A percentile compares a stretch with the other conserved stretches of the same genome.
Evolutionary conservation across 1,140 invertebrate species (phyloP).

Genomic region (Sitophilus oryzae): DNA sequence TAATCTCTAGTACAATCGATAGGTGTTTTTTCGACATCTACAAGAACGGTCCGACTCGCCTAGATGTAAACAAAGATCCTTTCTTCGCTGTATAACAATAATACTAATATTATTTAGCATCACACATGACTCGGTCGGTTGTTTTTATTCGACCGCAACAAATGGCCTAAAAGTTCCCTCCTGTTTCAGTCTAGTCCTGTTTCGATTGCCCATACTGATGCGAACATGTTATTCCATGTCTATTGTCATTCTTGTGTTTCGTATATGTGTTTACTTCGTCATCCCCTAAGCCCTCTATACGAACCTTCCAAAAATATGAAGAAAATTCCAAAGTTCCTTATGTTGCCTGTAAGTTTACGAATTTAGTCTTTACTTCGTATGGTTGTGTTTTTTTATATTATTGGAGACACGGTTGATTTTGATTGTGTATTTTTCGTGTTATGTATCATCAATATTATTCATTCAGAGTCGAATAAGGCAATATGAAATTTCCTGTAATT

Average conservation of each 20-base stretch:
- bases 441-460: slow-evolving; percentile 16
- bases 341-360: slow-evolving; percentile 3
- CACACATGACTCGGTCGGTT: slow-evolving; percentile 29
- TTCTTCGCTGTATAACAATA: background rate
- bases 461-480: slow-evolving; percentile 33
- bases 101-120: slow-evolving; percentile 19
- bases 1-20: background rate
- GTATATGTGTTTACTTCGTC: background rate
- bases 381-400: slow-evolving; percentile 1
- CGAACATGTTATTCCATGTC: slow-evolving; percentile 16
- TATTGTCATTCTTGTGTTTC: slow-evolving; percentile 24
- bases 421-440: slow-evolving; percentile 9
- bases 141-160: slow-evolving; percentile 26
- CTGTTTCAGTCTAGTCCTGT: slow-evolving; percentile 40
- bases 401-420: background rate
- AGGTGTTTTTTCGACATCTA: background rate
- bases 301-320: background rate
- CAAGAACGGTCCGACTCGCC: no score
- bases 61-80: background rate
- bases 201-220: slow-evolving; percentile 21
- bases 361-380: slow-evolving; percentile 7
- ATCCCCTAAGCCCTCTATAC: background rate
- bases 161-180: slow-evolving; percentile 43
- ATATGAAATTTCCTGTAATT: slow-evolving; percentile 31
- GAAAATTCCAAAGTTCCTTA: background rate